phyloP scores from a whole-genome alignment of 2,113 vertebrate species.

The Xenus cinereus region DNA sequence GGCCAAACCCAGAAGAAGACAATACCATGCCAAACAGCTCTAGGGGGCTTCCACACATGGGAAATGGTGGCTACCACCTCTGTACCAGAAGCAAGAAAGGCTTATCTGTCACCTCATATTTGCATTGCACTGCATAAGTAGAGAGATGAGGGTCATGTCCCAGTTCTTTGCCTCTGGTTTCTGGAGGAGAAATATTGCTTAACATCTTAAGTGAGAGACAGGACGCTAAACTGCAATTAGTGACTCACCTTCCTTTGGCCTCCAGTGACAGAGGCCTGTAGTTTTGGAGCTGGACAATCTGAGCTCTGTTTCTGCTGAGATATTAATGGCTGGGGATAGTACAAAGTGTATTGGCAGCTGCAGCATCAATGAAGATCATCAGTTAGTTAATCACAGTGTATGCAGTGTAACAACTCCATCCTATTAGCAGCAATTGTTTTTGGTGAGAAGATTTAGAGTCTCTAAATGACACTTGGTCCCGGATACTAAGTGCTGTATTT shows the following conservation, averaged over 20 bases:
- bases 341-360: slow-evolving; percentile 28
- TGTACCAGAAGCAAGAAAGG: background rate
- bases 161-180: background rate
- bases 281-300: background rate
- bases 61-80: background rate
- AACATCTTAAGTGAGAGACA: background rate
- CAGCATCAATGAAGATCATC: slow-evolving; percentile 7
- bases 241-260: background rate
- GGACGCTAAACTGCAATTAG: background rate
- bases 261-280: background rate
- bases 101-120: background rate
- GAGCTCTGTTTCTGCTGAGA: background rate
- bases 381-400: slow-evolving; percentile 41
- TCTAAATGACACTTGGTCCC: background rate
- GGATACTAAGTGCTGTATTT: background rate
- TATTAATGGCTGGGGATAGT: slow-evolving; percentile 21
- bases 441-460: background rate
- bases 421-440: background rate
- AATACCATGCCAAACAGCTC: background rate
- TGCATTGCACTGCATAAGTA: background rate
- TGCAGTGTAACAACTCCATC: background rate
- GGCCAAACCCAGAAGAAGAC: background rate
- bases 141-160: background rate
- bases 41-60: background rate
- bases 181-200: background rate